A percentile compares a stretch with the other conserved stretches of the same genome.
These are phyloP conservation scores for Takifugu ocellatus DNA, from an alignment of 2,797 vertebrate species.

Conservation along the genomic window DNA sequence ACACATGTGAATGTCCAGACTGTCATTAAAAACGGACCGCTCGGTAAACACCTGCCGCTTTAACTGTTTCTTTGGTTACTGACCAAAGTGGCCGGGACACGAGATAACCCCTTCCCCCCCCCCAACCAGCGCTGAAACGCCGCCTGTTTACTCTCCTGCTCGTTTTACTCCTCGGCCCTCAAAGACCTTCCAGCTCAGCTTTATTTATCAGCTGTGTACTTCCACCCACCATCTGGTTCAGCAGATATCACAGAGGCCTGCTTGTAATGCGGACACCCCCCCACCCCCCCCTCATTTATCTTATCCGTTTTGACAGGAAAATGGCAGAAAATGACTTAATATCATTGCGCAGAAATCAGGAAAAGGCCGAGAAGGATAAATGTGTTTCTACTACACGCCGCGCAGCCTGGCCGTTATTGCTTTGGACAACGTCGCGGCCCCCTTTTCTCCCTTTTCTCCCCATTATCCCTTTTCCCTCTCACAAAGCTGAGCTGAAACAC, in stretches of 20 bases:
- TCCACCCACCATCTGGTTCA: slow-evolving; percentile 62
- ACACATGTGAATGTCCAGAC: slow-evolving; percentile 24
- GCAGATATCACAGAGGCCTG: slow-evolving; percentile 53
- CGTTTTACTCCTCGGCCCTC: background rate
- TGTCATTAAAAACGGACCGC: slow-evolving; percentile 5
- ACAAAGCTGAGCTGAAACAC: slow-evolving; percentile 39
- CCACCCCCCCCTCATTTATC: slow-evolving; percentile 39
- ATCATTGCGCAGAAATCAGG: slow-evolving; percentile 29
- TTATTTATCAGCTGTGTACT: slow-evolving; percentile 60
- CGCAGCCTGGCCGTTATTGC: slow-evolving; percentile 20
- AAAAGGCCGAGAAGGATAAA: slow-evolving; percentile 44
- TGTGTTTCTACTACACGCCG: slow-evolving; percentile 35
- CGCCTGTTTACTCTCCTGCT: slow-evolving; percentile 20
- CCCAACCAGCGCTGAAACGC: slow-evolving; percentile 18
- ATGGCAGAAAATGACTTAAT: slow-evolving; percentile 37
- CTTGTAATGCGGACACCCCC: slow-evolving; percentile 24
- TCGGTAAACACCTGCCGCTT: slow-evolving; percentile 38
- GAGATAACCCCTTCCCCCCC: slow-evolving; percentile 23
- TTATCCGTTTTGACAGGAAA: slow-evolving; percentile 30
- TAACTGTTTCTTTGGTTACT: slow-evolving; percentile 35
- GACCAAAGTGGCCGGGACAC: slow-evolving; percentile 30
- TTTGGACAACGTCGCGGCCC: slow-evolving; percentile 30
- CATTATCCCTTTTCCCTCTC: slow-evolving; percentile 53
- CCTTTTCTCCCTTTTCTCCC: slow-evolving; percentile 22
- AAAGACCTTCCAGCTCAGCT: slow-evolving; percentile 37